Base-by-base conservation (phyloP, 2,113 vertebrate genomes). In the Podarcis cretensis region DNA sequence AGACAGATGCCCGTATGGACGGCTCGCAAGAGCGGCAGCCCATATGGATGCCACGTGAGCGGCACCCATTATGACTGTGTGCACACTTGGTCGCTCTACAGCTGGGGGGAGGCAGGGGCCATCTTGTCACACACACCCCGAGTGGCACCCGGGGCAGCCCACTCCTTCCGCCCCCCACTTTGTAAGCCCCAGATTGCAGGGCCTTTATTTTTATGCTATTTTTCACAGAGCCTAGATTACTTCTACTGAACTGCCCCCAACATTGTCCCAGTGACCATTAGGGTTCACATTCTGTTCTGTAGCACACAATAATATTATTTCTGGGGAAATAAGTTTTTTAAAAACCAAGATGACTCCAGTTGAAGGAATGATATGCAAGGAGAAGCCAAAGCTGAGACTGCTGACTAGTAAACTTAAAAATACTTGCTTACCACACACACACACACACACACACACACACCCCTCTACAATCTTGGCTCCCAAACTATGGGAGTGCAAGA, bases 201-300 rank as follows among this genome's bases (percentile, higher is more conserved):
- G 68, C 75, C 57, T 84, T 16, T 71, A 6, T 88, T 92, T 63
- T 32, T 87, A 76, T 83, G 83, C 89, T 68, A 73, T 90, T 87
- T 85, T 87, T 75, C 69, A 82, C 75, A 69, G 81, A 88, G 59
- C 4, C 30, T 66, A 68, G 57, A 83, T 59, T 4, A 21, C 30
- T 63, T 74, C n/a, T 89, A 59, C 66, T 87, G 74, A 81, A 92
- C 84, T 63, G 40, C 76, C 69, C 30, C 20, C n/a, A 21, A 66
- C 65, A 6, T 14, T 82, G 57, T 40, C n/a, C 73, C 18, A 57
- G 21, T 48, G 40, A 27, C 6, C n/a, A 30, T 63, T 81, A 12
- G 8, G 12, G 12, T 13, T 63, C 35, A 4, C 27, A 48, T 35
- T 37, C 32, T 35, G n/a, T 81, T 81, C 68, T 78, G 7, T 48